A percentile compares a stretch with the other conserved stretches of the same genome.
Evolutionary conservation across 2,113 vertebrate species (phyloP).

Genomic region (Pionites leucogaster): DNA sequence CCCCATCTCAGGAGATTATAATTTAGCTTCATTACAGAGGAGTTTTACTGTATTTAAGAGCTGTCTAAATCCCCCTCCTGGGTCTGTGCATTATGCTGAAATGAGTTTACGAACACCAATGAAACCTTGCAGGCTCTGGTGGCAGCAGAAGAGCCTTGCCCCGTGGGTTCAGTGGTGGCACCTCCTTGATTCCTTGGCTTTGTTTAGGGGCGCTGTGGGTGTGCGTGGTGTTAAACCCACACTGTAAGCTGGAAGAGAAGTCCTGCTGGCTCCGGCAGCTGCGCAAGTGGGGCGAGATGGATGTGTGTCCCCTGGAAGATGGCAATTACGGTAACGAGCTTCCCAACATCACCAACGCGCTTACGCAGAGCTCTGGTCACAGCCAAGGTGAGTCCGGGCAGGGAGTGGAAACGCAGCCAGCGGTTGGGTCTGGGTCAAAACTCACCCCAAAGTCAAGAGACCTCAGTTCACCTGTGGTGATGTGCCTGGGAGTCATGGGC

Average conservation of each 20-base stretch:
- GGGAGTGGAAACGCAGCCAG: not conserved
- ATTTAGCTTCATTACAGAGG: slow-evolving; percentile 60
- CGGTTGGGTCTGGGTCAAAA: not conserved
- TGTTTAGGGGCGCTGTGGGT: slow-evolving; percentile 95
- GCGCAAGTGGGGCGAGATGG: slow-evolving; percentile 95
- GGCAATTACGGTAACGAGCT: slow-evolving; percentile 97
- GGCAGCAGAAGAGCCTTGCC: not conserved
- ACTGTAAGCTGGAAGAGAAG: slow-evolving; percentile 97
- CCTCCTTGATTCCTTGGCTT: slow-evolving; percentile 48
- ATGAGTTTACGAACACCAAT: slow-evolving; percentile 2
- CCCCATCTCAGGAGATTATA: slow-evolving; percentile 57
- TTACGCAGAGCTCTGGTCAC: slow-evolving; percentile 89
- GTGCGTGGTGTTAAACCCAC: slow-evolving; percentile 96
- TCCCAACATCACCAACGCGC: slow-evolving; percentile 95
- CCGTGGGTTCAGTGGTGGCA: accelerated
- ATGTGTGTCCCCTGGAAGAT: slow-evolving; percentile 95
- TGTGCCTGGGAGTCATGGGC: not conserved
- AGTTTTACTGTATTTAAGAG: slow-evolving; percentile 49
- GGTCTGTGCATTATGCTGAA: not conserved
- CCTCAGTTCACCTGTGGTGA: not conserved
- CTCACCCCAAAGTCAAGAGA: not conserved
- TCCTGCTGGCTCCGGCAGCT: slow-evolving; percentile 93
- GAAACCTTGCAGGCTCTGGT: not conserved
- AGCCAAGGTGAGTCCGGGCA: slow-evolving; percentile 83
- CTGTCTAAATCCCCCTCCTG: slow-evolving; percentile 47